Conservation (phyloP, 2,113 vertebrate species). For the Salvelinus fontinalis region DNA sequence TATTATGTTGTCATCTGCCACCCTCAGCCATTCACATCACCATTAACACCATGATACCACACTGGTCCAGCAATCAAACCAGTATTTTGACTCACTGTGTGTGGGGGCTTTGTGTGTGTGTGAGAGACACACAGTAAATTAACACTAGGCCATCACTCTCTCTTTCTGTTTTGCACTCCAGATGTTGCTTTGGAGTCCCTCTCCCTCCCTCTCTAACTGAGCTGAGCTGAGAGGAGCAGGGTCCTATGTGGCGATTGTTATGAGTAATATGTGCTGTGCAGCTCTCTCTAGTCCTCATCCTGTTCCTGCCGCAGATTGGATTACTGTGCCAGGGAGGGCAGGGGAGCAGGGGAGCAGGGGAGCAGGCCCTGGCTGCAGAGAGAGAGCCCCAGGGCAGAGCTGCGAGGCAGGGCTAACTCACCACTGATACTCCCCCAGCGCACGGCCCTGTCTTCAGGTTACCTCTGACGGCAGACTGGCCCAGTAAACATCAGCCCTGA, state of each 20-base stretch:
- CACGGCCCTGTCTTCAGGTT: conserved; percentile 69
- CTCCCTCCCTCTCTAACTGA: too few species aligned
- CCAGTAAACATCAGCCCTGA: conserved; percentile 54
- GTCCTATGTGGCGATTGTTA: conserved; percentile 31
- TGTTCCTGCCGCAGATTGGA: conserved; percentile 49
- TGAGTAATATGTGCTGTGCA: conserved; percentile 39
- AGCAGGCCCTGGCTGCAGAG: conserved; percentile 11
- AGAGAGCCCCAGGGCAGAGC: conserved; percentile 43
- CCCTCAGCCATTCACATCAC: too few species aligned
- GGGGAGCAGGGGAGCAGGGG: conserved; percentile 38
- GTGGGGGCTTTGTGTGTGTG: too few species aligned
- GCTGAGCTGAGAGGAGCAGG: neutral
- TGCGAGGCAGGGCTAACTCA: conserved; percentile 57
- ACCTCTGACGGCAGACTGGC: conserved; percentile 57
- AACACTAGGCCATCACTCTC: too few species aligned
- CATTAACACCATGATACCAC: too few species aligned
- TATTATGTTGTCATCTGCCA: too few species aligned
- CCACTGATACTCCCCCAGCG: conserved; percentile 73
- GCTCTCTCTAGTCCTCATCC: conserved; percentile 23
- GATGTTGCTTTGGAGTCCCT: too few species aligned
- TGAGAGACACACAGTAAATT: too few species aligned
- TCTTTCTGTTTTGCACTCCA: too few species aligned
- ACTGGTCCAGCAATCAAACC: too few species aligned
- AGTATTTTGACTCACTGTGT: too few species aligned
- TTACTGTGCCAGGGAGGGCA: conserved; percentile 50